These are phyloP conservation scores for Dysmachus trigonus DNA, from an alignment of 2,888 invertebrate species.

Conservation along the genomic window DNA sequence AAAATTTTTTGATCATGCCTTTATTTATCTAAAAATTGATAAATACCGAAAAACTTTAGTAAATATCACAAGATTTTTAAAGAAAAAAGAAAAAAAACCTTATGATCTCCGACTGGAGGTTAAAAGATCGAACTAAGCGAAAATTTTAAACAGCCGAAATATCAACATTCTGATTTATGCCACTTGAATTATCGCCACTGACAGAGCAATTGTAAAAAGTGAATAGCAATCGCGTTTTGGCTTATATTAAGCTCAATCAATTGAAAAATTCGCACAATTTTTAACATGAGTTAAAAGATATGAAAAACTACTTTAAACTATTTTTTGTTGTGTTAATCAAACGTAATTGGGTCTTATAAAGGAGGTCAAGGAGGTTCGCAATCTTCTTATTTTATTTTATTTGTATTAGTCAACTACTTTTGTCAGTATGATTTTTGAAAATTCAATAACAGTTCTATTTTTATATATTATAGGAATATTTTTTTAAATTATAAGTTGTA, in stretches of 20 bases:
- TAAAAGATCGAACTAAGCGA: neutral
- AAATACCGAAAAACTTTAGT: neutral
- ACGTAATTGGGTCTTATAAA: neutral
- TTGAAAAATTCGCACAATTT: neutral
- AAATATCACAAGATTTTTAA: neutral
- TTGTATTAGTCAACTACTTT: neutral
- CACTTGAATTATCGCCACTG: neutral
- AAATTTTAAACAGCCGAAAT: neutral
- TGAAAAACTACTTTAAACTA: neutral
- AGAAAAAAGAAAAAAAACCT: too few species aligned
- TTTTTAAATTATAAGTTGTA: too few species aligned
- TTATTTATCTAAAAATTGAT: slow-evolving; percentile 2
- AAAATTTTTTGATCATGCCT: neutral
- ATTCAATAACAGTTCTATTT: neutral
- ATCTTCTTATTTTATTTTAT: neutral
- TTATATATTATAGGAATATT: too few species aligned
- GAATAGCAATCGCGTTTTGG: neutral
- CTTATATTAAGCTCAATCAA: neutral
- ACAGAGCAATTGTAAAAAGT: neutral
- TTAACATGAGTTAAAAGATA: neutral
- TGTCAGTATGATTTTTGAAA: neutral
- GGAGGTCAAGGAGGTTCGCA: neutral
- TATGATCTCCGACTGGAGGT: neutral
- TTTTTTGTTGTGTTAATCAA: neutral
- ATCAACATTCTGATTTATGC: neutral